phyloP scores from a whole-genome alignment of 1,140 invertebrate genomes.

The Hyphantria cunea region DNA sequence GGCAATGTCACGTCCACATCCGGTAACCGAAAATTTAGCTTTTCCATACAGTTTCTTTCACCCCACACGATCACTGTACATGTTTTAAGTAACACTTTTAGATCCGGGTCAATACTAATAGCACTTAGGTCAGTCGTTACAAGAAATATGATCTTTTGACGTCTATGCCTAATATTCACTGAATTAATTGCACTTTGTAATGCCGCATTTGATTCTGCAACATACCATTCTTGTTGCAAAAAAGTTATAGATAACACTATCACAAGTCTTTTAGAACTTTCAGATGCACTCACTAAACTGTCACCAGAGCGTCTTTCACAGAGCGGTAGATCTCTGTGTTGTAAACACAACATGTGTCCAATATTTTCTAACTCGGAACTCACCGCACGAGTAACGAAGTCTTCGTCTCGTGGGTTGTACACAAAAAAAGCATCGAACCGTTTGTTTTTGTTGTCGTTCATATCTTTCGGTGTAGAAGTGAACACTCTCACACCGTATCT shows the following conservation, averaged over 20 bases:
- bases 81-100: constrained; percentile 91
- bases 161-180: constrained; percentile 85
- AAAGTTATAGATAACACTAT: constrained; percentile 89
- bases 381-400: constrained; percentile 89
- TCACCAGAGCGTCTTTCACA: constrained; percentile 87
- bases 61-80: constrained; percentile 93
- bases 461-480: constrained; percentile 83
- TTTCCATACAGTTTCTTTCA: constrained; percentile 94
- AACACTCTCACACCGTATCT: constrained; percentile 93
- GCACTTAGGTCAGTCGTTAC: constrained; percentile 84
- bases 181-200: constrained; percentile 89
- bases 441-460: constrained; percentile 82
- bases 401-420: constrained; percentile 92
- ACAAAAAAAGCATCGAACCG: constrained; percentile 94
- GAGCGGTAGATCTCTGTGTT: constrained; percentile 89
- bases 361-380: constrained; percentile 90
- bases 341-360: constrained; percentile 88
- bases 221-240: constrained; percentile 88
- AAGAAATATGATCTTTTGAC: constrained; percentile 89
- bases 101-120: constrained; percentile 89
- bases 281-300: constrained; percentile 89
- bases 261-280: constrained; percentile 87
- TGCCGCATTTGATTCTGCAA: constrained; percentile 87
- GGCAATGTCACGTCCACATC: constrained; percentile 83
- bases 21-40: constrained; percentile 93